A percentile compares a stretch with the other conserved stretches of the same genome.
These are phyloP conservation scores for Zoanthus solanderi DNA, from an alignment of 92 coral and sea anemone genomes.

Conservation along the genomic window DNA sequence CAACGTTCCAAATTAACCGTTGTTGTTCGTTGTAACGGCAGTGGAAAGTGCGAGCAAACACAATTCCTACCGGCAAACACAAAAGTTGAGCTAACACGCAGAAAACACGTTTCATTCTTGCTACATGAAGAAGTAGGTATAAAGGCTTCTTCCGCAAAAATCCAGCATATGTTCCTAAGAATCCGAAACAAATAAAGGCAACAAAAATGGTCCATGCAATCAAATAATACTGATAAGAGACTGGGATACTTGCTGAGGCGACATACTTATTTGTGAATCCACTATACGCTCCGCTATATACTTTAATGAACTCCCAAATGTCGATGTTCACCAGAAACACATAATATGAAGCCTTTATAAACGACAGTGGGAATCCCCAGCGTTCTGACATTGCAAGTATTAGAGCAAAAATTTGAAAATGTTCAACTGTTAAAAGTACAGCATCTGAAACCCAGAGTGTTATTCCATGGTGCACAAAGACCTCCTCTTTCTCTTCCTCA, in stretches of 20 bases:
- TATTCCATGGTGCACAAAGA: conserved; percentile 94
- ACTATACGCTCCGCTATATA: conserved; percentile 68
- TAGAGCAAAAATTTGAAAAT: conserved; percentile 94
- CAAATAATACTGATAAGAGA: conserved; percentile 82
- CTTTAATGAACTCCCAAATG: conserved; percentile 94
- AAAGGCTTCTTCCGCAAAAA: conserved; percentile 85
- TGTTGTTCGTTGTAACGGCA: conserved; percentile 74
- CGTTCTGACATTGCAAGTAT: conserved; percentile 91
- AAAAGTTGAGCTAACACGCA: conserved; percentile 80
- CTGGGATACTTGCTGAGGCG: conserved; percentile 70
- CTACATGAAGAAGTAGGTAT: conserved; percentile 87
- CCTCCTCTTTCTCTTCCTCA: conserved; percentile 80
- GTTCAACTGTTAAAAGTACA: conserved; percentile 88
- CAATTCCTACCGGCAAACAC: conserved; percentile 88
- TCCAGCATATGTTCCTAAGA: conserved; percentile 71
- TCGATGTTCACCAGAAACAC: conserved; percentile 85
- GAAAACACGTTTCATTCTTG: conserved; percentile 94
- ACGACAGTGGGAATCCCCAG: conserved; percentile 95
- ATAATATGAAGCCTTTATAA: conserved; percentile 77
- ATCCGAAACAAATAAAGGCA: conserved; percentile 71
- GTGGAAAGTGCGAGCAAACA: conserved; percentile 89
- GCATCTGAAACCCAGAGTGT: conserved; percentile 99
- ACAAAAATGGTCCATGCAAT: conserved; percentile 82
- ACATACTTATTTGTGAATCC: conserved; percentile 80
- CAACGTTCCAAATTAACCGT: conserved; percentile 79